Evolutionary conservation across 2,888 invertebrate genomes (phyloP).

Genomic region (Nineta flava): DNA sequence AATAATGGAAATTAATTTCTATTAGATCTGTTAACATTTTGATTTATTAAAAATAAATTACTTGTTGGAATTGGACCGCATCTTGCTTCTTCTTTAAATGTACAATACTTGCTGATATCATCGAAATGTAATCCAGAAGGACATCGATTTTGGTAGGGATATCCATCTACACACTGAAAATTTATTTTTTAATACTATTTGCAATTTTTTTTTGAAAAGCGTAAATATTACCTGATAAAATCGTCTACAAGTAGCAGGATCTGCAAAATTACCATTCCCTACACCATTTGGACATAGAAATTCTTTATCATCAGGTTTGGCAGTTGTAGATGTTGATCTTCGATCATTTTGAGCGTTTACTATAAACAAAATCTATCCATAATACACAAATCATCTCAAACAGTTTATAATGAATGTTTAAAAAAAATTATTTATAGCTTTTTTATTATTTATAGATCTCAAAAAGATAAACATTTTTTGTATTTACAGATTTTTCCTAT

Average conservation of each 20-base stretch:
- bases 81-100: constrained; percentile 75
- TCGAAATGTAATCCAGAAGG: constrained; percentile 83
- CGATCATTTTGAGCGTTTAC: constrained; percentile 27
- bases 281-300: constrained; percentile 67
- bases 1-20: constrained; percentile 14
- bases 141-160: constrained; percentile 73
- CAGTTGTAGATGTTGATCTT: constrained; percentile 12
- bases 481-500: too few species aligned
- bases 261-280: constrained; percentile 79
- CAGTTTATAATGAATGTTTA: too few species aligned
- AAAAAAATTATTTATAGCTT: too few species aligned
- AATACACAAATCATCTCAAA: constrained; percentile 17
- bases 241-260: constrained; percentile 71
- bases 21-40: background rate
- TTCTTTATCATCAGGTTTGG: constrained; percentile 41
- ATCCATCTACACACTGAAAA: constrained; percentile 61
- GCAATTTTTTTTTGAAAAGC: background rate
- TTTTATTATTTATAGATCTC: too few species aligned
- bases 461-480: too few species aligned
- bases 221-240: constrained; percentile 63
- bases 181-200: background rate
- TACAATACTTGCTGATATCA: constrained; percentile 78
- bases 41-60: background rate
- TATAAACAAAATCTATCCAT: constrained; percentile 20
- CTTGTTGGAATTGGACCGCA: constrained; percentile 77